A percentile compares a stretch with the other conserved stretches of the same genome.
Evolutionary conservation across 2,888 invertebrate species (phyloP).

Genomic region (Meghimatium bilineatum): DNA sequence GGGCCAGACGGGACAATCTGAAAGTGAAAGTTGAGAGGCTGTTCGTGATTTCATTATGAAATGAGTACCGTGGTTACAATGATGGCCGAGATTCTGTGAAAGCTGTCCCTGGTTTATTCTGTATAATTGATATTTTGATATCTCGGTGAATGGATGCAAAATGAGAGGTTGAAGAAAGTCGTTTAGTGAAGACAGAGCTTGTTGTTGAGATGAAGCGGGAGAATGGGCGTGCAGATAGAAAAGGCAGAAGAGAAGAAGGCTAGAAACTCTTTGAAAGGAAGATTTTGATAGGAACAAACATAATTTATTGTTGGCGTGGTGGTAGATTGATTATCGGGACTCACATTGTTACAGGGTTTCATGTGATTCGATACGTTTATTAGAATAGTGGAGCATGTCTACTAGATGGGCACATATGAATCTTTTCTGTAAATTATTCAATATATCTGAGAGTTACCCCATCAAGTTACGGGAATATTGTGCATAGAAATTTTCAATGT

Average conservation of each 20-base stretch:
- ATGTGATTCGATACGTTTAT: no score
- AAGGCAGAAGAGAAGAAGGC: not conserved
- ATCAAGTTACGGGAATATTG: no score
- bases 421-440: no score
- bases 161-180: not conserved
- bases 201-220: not conserved
- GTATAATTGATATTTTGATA: conserved; percentile 33
- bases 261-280: not conserved
- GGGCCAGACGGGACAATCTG: not conserved
- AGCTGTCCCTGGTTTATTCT: conserved; percentile 19
- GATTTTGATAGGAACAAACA: no score
- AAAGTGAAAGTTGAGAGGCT: conserved; percentile 9
- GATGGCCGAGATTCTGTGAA: not conserved
- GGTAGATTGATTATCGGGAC: no score
- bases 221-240: not conserved
- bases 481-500: no score
- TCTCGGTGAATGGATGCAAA: not conserved
- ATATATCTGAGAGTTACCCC: no score
- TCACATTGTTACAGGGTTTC: no score
- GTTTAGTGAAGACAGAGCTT: not conserved
- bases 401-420: no score
- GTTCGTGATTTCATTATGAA: conserved; percentile 37
- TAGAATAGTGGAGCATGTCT: no score
- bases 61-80: conserved; percentile 18
- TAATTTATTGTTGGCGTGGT: no score